phyloP scores from a whole-genome alignment of 2,797 vertebrate species.

The Takifugu ocellatus region DNA sequence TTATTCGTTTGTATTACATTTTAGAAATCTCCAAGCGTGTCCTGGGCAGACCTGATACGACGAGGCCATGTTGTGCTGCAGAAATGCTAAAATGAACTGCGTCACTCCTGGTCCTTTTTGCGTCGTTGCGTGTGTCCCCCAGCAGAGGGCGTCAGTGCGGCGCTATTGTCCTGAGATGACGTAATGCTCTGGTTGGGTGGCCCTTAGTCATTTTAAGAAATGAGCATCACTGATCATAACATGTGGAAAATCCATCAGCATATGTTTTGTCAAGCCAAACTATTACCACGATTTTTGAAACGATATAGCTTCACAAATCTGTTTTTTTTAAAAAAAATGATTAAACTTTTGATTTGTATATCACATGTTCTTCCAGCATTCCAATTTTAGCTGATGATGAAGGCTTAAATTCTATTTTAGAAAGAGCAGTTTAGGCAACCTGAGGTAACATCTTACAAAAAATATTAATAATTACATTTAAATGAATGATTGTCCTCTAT shows the following conservation, averaged over 20 bases:
- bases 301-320: not conserved
- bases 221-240: slow-evolving; percentile 6
- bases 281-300: not conserved
- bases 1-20: slow-evolving; percentile 11
- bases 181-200: slow-evolving; percentile 41
- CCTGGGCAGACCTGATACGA: slow-evolving; percentile 14
- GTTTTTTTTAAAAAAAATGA: slow-evolving; percentile 10
- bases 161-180: slow-evolving; percentile 40
- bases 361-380: slow-evolving; percentile 1
- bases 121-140: slow-evolving; percentile 38
- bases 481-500: slow-evolving; percentile 2
- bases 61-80: slow-evolving; percentile 39
- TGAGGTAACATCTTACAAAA: too few relatives aligned
- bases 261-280: slow-evolving; percentile 13
- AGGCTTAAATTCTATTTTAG: slow-evolving; percentile 7
- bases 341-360: slow-evolving; percentile 18
- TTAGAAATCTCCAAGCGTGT: not conserved
- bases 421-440: not conserved
- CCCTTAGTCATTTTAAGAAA: slow-evolving; percentile 9
- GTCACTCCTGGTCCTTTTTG: slow-evolving; percentile 18
- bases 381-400: slow-evolving; percentile 6
- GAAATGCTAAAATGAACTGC: slow-evolving; percentile 27
- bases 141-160: slow-evolving; percentile 59
- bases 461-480: not conserved
- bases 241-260: slow-evolving; percentile 16